phyloP scores from a whole-genome alignment of 2,888 invertebrate genomes.

The Andrena haemorrhoa region DNA sequence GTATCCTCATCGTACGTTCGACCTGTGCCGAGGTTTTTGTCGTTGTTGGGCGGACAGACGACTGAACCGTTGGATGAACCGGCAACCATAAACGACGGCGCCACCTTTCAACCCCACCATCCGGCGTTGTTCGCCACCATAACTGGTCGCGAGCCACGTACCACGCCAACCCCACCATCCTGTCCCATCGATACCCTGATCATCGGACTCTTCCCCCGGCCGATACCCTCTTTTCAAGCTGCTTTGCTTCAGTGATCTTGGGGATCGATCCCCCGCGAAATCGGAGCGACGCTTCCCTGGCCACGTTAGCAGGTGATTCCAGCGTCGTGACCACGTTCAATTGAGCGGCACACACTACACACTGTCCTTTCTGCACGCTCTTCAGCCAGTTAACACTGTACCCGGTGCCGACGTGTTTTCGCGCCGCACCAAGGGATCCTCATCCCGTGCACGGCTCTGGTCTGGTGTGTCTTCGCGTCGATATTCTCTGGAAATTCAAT shows the following conservation, averaged over 20 bases:
- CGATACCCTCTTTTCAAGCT: conserved; percentile 57
- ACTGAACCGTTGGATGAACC: conserved; percentile 65
- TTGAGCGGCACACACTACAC: conserved; percentile 10
- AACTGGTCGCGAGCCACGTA: conserved; percentile 56
- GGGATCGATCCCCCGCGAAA: conserved; percentile 34
- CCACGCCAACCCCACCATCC: conserved; percentile 63
- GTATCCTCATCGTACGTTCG: background rate
- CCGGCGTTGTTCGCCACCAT: conserved; percentile 63
- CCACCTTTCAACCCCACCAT: conserved; percentile 75
- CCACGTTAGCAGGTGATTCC: conserved; percentile 4
- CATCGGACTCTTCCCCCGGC: conserved; percentile 47
- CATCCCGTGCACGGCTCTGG: too few relatives aligned
- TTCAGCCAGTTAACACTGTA: background rate
- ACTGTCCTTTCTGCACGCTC: conserved; percentile 2
- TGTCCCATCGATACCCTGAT: conserved; percentile 44
- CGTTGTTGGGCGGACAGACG: conserved; percentile 42
- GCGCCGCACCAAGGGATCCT: too few relatives aligned
- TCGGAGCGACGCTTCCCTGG: conserved; percentile 15
- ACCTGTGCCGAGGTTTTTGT: conserved; percentile 16
- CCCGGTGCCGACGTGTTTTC: too few relatives aligned
- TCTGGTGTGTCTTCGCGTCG: too few relatives aligned
- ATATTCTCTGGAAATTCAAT: too few relatives aligned
- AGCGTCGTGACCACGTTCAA: background rate
- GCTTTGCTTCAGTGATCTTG: conserved; percentile 46
- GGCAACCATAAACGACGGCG: conserved; percentile 74